These are phyloP conservation scores for Diachasmimorpha longicaudata DNA, from an alignment of 1,140 invertebrate genomes.

Conservation along the genomic window DNA sequence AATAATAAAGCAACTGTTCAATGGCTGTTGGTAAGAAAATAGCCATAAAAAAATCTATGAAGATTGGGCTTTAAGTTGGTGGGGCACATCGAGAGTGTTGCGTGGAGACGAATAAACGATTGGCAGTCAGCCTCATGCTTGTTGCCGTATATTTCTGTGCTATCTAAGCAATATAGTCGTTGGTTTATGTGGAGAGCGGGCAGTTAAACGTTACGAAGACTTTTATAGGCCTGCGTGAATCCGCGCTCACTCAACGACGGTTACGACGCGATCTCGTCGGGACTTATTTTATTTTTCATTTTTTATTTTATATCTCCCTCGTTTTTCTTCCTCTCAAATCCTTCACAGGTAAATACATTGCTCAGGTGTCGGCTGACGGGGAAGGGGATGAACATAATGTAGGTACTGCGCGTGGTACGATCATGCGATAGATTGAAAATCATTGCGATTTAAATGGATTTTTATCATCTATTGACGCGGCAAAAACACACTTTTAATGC, in stretches of 20 bases:
- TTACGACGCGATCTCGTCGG: conserved; percentile 25
- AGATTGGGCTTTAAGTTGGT: not conserved
- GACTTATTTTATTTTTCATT: conserved; percentile 19
- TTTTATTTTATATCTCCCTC: not conserved
- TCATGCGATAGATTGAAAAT: no score
- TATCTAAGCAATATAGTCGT: conserved; percentile 43
- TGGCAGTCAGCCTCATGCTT: conserved; percentile 20
- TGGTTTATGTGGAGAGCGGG: conserved; percentile 42
- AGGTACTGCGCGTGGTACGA: no score
- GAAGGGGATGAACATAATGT: not conserved
- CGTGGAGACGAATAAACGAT: conserved; percentile 33
- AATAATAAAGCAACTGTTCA: not conserved
- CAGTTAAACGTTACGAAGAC: conserved; percentile 44
- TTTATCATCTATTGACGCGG: not conserved
- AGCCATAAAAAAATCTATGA: not conserved
- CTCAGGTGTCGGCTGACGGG: not conserved
- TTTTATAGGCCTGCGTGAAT: conserved; percentile 44
- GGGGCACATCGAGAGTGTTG: not conserved
- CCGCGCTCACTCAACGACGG: conserved; percentile 31
- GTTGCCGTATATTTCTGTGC: conserved; percentile 40
- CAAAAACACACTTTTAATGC: not conserved
- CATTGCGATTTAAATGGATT: not conserved
- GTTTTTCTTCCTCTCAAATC: not conserved
- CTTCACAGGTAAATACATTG: not conserved
- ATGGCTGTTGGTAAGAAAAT: not conserved